phyloP scores from a whole-genome alignment of 2,113 vertebrate species.

The Aspiorhynchus laticeps region DNA sequence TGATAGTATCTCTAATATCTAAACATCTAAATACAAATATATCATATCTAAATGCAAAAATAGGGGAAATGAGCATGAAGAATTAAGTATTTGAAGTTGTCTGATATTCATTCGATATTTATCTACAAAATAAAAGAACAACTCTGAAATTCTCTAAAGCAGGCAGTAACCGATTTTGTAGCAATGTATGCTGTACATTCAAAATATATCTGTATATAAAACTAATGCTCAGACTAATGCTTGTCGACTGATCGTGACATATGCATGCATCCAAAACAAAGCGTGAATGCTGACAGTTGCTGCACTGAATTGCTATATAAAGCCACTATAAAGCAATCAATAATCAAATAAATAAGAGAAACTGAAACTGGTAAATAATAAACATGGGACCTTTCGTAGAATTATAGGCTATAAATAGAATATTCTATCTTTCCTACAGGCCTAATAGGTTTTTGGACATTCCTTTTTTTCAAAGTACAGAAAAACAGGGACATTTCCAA shows the following conservation, averaged over 20 bases:
- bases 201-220: not conserved
- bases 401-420: not conserved
- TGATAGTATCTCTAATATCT: not conserved
- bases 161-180: not conserved
- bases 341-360: conserved; percentile 14
- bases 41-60: not conserved
- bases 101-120: not conserved
- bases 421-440: not conserved
- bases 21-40: conserved; percentile 1
- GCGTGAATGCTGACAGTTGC: not conserved
- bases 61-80: not conserved
- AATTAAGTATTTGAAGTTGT: not conserved
- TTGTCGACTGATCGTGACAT: not conserved
- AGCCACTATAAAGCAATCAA: not conserved
- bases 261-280: not conserved
- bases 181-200: not conserved
- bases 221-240: not conserved
- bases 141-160: not conserved
- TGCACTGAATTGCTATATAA: conserved; percentile 3
- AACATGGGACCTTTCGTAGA: not conserved
- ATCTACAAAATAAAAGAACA: not conserved
- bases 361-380: not conserved
- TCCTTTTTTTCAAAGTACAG: not conserved
- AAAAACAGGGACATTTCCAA: not conserved
- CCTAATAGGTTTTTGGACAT: not conserved